These are phyloP conservation scores for Climacteris rufus DNA, from an alignment of 2,113 vertebrate genomes.

Conservation along the genomic window DNA sequence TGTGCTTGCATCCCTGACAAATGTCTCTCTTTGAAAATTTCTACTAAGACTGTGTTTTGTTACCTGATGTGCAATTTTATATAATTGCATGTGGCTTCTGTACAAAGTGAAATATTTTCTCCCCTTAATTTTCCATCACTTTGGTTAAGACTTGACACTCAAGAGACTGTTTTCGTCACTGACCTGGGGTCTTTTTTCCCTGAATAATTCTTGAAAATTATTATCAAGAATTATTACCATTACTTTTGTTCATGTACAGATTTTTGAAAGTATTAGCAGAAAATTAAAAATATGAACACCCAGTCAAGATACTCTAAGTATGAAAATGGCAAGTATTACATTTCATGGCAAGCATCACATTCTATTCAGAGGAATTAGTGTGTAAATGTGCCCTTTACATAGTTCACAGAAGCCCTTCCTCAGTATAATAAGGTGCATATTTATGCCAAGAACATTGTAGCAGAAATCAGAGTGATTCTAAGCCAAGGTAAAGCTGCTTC, in stretches of 20 bases:
- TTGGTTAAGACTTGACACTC: not conserved
- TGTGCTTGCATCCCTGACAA: not conserved
- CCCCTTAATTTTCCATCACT: not conserved
- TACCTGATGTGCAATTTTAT: not conserved
- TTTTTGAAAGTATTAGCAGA: not conserved
- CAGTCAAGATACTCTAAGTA: not conserved
- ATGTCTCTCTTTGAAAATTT: not conserved
- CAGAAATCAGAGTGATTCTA: constrained; percentile 57
- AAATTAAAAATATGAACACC: not conserved
- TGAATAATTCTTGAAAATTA: not conserved
- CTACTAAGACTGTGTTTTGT: not conserved
- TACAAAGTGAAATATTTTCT: not conserved
- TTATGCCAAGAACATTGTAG: constrained; percentile 54
- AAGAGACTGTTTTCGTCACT: not conserved
- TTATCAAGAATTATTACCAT: not conserved
- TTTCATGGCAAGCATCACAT: not conserved
- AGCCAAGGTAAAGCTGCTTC: constrained; percentile 76
- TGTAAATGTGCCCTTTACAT: not conserved
- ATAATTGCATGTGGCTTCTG: not conserved
- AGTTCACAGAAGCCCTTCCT: not conserved
- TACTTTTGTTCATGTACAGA: not conserved
- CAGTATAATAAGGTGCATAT: not conserved
- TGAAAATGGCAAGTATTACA: not conserved
- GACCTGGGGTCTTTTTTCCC: not conserved
- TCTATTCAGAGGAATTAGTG: not conserved